Percentiles rank a stretch among this genome's conserved stretches.
Evolutionary conservation across 2,113 vertebrate genomes (phyloP).

Genomic region (Argyrosomus japonicus): DNA sequence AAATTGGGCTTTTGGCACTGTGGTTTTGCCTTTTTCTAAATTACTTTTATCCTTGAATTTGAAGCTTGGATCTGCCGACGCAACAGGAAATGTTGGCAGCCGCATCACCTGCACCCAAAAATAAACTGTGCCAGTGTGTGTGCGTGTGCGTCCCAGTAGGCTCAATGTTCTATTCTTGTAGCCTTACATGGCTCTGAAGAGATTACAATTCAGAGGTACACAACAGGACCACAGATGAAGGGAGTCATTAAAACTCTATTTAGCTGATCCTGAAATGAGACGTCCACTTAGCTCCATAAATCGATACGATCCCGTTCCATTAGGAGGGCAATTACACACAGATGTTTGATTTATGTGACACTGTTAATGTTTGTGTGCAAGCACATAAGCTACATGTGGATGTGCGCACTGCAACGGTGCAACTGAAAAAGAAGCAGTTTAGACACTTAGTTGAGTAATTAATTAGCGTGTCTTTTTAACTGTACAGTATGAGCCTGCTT

Average conservation of each 20-base stretch:
- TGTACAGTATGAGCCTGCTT: slow-evolving; percentile 11
- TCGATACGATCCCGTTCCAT: slow-evolving; percentile 64
- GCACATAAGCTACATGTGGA: slow-evolving; percentile 19
- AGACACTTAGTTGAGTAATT: slow-evolving; percentile 25
- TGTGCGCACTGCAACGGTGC: slow-evolving; percentile 3
- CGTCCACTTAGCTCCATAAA: slow-evolving; percentile 60
- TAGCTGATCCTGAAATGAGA: slow-evolving; percentile 44
- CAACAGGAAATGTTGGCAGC: slow-evolving; percentile 1
- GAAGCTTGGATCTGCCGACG: background rate
- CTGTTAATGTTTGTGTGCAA: slow-evolving; percentile 30
- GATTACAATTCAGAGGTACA: slow-evolving; percentile 22
- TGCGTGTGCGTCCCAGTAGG: background rate
- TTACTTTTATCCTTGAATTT: background rate
- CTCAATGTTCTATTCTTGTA: slow-evolving; percentile 33
- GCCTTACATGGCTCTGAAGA: slow-evolving; percentile 13
- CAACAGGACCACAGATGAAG: slow-evolving; percentile 31
- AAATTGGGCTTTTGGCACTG: background rate
- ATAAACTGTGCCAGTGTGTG: background rate
- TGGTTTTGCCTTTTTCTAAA: background rate
- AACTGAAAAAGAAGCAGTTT: background rate
- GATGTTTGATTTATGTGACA: slow-evolving; percentile 58
- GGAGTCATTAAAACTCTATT: slow-evolving; percentile 64
- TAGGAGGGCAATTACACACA: slow-evolving; percentile 51
- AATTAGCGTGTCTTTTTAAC: slow-evolving; percentile 26
- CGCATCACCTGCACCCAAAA: background rate